A percentile compares a stretch with the other conserved stretches of the same genome.
phyloP scores from a whole-genome alignment of 2,113 vertebrate species.

The Pollachius pollachius region DNA sequence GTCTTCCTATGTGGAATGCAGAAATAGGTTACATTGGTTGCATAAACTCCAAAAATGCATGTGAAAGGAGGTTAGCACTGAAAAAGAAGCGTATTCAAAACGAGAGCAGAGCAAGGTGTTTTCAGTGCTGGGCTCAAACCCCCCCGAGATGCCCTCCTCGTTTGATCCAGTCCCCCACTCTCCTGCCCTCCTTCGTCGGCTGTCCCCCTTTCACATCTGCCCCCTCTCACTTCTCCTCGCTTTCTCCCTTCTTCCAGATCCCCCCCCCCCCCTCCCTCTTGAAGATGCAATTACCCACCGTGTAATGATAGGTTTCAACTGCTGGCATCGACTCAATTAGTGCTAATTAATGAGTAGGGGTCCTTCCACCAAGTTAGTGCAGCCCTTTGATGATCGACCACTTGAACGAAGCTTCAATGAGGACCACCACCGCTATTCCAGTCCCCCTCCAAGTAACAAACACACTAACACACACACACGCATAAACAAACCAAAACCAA shows the following conservation, averaged over 20 bases:
- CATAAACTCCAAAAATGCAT: background rate
- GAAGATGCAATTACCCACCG: conserved; percentile 15
- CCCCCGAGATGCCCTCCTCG: background rate
- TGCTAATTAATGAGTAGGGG: conserved; percentile 61
- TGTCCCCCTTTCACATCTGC: conserved; percentile 8
- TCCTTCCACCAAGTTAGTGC: conserved; percentile 45
- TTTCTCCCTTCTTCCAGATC: background rate
- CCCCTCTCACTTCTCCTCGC: conserved; percentile 11
- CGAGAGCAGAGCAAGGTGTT: no score
- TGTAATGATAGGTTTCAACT: conserved; percentile 54
- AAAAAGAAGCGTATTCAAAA: background rate
- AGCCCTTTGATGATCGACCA: conserved; percentile 47
- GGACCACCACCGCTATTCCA: background rate
- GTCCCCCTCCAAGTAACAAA: background rate
- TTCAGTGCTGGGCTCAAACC: no score
- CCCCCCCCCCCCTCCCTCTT: background rate
- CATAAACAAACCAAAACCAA: no score
- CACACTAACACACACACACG: background rate
- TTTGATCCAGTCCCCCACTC: background rate
- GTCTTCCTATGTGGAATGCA: no score
- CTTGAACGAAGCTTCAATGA: conserved; percentile 11
- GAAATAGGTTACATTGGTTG: no score
- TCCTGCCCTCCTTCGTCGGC: background rate
- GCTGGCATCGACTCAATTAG: conserved; percentile 62
- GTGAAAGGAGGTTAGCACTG: background rate